These are phyloP conservation scores for Sarcophaga carnaria DNA, from an alignment of 2,888 invertebrate species.

Conservation along the genomic window DNA sequence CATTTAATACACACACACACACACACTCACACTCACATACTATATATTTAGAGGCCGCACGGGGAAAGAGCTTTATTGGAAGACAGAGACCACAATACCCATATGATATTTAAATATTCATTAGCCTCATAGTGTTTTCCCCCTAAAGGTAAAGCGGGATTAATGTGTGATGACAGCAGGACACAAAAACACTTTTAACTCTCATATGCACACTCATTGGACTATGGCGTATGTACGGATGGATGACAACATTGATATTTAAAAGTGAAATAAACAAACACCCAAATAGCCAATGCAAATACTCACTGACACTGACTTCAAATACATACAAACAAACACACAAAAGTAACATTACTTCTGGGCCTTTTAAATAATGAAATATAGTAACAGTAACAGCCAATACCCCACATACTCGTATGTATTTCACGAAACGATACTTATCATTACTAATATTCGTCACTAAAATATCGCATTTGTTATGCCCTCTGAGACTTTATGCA, in stretches of 20 bases:
- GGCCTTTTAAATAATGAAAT: no score
- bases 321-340: no score
- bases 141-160: conserved; percentile 13
- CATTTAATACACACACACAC: not conserved
- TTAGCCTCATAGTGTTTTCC: conserved; percentile 56
- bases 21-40: not conserved
- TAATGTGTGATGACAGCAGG: conserved; percentile 53
- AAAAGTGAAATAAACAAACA: conserved; percentile 15
- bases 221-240: not conserved
- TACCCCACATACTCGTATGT: no score
- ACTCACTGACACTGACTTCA: not conserved
- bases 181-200: conserved; percentile 21
- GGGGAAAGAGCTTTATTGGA: not conserved
- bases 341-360: no score
- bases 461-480: no score
- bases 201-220: not conserved
- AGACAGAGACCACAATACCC: conserved; percentile 43
- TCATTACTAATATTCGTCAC: no score
- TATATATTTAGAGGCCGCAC: not conserved
- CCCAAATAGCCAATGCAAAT: not conserved
- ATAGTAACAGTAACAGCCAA: no score
- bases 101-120: conserved; percentile 69
- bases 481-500: no score
- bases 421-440: no score
- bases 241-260: not conserved